Evolutionary conservation across 2,888 invertebrate genomes (phyloP).

Genomic region (Agelastica alni): DNA sequence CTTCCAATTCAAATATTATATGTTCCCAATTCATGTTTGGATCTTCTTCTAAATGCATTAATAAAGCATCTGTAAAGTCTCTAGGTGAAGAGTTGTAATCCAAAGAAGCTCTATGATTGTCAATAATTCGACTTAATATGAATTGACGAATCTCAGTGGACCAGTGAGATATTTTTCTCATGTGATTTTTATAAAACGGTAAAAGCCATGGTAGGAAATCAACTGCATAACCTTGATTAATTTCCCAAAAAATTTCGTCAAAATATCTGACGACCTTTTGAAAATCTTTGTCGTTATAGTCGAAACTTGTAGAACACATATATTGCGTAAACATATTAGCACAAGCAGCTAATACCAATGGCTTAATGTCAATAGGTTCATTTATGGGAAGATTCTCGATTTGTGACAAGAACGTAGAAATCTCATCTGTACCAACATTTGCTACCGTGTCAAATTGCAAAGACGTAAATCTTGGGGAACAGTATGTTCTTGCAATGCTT

Average conservation of each 20-base stretch:
- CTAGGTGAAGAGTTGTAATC: slow-evolving; percentile 66
- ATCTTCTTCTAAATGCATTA: slow-evolving; percentile 66
- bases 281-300: slow-evolving; percentile 71
- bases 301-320: slow-evolving; percentile 82
- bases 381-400: slow-evolving; percentile 58
- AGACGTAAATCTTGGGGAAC: slow-evolving; percentile 77
- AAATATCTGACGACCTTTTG: slow-evolving; percentile 69
- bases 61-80: slow-evolving; percentile 80
- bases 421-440: slow-evolving; percentile 70
- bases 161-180: slow-evolving; percentile 71
- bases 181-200: slow-evolving; percentile 72
- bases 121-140: slow-evolving; percentile 72
- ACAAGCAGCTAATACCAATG: slow-evolving; percentile 71
- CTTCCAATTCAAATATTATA: slow-evolving; percentile 81
- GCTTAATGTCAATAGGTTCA: slow-evolving; percentile 66
- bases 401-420: slow-evolving; percentile 64
- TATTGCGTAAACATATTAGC: slow-evolving; percentile 86
- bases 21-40: slow-evolving; percentile 74
- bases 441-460: slow-evolving; percentile 73
- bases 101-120: slow-evolving; percentile 59
- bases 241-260: slow-evolving; percentile 90
- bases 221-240: slow-evolving; percentile 85
- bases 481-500: slow-evolving; percentile 77
- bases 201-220: slow-evolving; percentile 84
- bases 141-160: slow-evolving; percentile 72